A percentile compares a stretch with the other conserved stretches of the same genome.
phyloP scores from a whole-genome alignment of 1,140 invertebrate species.

The Listronotus oregonensis region DNA sequence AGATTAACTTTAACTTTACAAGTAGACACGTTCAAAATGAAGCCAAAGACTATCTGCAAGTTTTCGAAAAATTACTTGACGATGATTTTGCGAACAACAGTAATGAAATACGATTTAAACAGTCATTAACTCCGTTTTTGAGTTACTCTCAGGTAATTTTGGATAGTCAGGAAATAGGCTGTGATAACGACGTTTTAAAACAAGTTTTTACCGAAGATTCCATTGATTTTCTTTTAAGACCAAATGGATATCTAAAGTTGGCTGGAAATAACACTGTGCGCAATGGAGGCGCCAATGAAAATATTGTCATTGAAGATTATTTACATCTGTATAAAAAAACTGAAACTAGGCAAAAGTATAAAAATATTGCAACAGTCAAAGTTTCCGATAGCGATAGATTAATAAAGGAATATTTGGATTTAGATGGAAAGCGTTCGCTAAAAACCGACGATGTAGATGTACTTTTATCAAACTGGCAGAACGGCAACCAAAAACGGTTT shows the following conservation, averaged over 20 bases:
- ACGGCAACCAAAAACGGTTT: constrained; percentile 20
- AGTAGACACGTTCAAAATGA: constrained; percentile 34
- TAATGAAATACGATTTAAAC: constrained; percentile 24
- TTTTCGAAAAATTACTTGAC: constrained; percentile 40
- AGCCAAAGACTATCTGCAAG: constrained; percentile 38
- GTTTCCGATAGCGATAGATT: constrained; percentile 16
- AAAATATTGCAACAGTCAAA: constrained; percentile 18
- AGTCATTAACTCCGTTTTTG: constrained; percentile 42
- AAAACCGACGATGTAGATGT: constrained; percentile 10
- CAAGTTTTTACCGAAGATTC: constrained; percentile 4
- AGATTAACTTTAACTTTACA: constrained; percentile 23
- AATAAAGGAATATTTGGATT: constrained; percentile 11
- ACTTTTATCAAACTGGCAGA: constrained; percentile 31
- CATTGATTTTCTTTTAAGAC: constrained; percentile 36
- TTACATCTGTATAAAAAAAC: constrained; percentile 12
- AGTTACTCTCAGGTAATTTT: constrained; percentile 33
- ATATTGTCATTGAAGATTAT: constrained; percentile 33
- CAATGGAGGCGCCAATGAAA: constrained; percentile 43
- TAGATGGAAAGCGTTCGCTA: background rate
- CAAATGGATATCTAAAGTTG: constrained; percentile 25
- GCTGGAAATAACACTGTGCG: constrained; percentile 13
- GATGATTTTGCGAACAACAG: constrained; percentile 1
- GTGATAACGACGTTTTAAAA: constrained; percentile 16
- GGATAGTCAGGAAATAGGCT: constrained; percentile 9
- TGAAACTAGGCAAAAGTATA: constrained; percentile 4